Evolutionary conservation across 2,888 invertebrate genomes (phyloP), one percentile per base, ranked within the genome.

Genomic region (Caenorhabditis sp.): DNA sequence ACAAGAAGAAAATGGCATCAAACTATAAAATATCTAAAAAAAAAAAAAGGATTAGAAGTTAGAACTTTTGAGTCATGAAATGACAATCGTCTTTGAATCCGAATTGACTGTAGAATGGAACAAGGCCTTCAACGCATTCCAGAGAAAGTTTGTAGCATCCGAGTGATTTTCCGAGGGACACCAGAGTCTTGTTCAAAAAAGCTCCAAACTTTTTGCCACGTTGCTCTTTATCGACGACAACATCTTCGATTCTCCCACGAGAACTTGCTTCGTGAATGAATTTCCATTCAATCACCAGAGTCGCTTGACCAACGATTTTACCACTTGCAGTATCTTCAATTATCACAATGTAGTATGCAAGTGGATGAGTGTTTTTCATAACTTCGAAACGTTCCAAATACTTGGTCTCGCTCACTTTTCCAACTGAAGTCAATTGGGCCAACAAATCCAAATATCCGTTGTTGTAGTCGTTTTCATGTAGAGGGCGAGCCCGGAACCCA

Each of bases 271-370:
- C 92, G 88, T 95, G 96, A 83, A 99, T 96, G 88, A 99, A 97
- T 89, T 99, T 99, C 88, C 93, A 92, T 90, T 99, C 97, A 12
- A 95, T 90, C 1, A 95, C 92, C 52, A 99, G 91, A 0, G 96
- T 94, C 0, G 95, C 93, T n/a, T 94, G 92, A 1, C 93, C 97
- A 25, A 90, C 88, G 82, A 97, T 82, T 60, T 83, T 84, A 14
- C 57, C 31, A 52, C 70, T 71, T 70, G 92, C 91, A 0, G 91
- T 91, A 88, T 99, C 96, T 90, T 97, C 97, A 72, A 97, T 92
- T 0, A 97, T 95, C 12, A 94, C 93, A 4, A 97, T 92, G 88
- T 93, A 97, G 89, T 97, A 95, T 1, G 90, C 89, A 58, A 93
- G 92, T 14, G 93, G 93, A 65, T 93, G 91, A 53, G 91, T 91